Evolutionary conservation across 2,888 invertebrate species (phyloP), one percentile per base, ranked within the genome.

Genomic region (Listrodromus nycthemerus): DNA sequence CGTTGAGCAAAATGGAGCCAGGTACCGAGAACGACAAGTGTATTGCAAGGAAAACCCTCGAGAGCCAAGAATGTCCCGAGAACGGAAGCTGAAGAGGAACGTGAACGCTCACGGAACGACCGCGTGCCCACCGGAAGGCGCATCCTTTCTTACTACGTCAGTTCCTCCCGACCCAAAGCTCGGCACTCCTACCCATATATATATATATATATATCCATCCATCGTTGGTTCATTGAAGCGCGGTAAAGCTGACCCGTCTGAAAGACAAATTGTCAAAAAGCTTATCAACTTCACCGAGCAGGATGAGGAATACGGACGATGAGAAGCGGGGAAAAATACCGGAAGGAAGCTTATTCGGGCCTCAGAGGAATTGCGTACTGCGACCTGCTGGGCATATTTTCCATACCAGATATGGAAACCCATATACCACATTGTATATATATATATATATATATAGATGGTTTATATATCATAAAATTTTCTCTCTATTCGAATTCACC

Each of bases 401-500:
- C 71, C 30, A 30, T 30, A n/a, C 30, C 50, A 2, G 13, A 19
- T 50, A 19, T 8, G 19, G 19, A 2, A n/a, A 8, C 6, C 19
- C 50, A 19, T 8, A 19, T 5, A 19, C 50, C 19, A 19, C 50
- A 50, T 50, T 41, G 41, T 8, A 33, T 33, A 33, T 33, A 6
- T 1, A 37, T 30, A 61, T 61, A 41, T 61, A 30, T 61, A 13
- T 58, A 58, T 24, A 61, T 24, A 58, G 16, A 30, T 58, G 27
- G 58, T 61, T 27, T 30, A 19, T 61, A n/a, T 16, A 61, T 37
- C 55, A 37, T 71, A 7, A 58, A 55, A 73, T 41, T 61, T 61
- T 61, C 73, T 73, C 73, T 41, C 58, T 27, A 73, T 73, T 73
- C 45, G 45, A 45, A 61, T 73, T 73, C 48, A 73, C 45, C 61